phyloP scores from a whole-genome alignment of 1,140 invertebrate species.

The Fopius arisanus region DNA sequence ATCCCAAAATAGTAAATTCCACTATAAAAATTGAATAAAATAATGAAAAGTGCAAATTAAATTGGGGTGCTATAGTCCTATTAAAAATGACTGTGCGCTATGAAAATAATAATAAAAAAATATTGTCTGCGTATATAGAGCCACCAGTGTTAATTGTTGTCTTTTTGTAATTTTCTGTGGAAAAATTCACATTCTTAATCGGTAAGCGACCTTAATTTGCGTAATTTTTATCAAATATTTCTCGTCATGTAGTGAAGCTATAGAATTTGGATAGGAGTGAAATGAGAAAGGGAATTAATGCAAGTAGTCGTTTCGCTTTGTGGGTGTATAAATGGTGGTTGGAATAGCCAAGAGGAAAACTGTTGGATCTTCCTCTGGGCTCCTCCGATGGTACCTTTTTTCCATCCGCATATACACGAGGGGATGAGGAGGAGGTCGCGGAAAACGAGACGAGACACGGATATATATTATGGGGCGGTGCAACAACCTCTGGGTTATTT shows the following conservation, averaged over 20 bases:
- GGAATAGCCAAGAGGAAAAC: constrained; percentile 7
- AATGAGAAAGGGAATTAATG: constrained; percentile 24
- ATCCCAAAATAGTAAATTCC: no score
- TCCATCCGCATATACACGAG: not conserved
- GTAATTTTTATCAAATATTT: no score
- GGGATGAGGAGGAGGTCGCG: not conserved
- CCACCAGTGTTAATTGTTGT: no score
- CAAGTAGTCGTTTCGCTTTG: not conserved
- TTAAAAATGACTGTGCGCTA: no score
- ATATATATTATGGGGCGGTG: constrained; percentile 43
- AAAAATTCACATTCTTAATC: no score
- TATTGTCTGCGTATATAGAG: no score
- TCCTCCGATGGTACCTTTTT: not conserved
- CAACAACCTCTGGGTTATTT: constrained; percentile 60
- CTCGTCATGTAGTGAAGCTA: not conserved
- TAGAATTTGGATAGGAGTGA: not conserved
- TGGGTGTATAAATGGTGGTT: not conserved
- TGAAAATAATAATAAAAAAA: no score
- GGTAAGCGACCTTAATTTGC: no score
- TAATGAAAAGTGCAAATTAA: no score
- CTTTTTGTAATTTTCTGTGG: no score
- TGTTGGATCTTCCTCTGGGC: not conserved
- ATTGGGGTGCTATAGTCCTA: no score
- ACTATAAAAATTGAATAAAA: no score
- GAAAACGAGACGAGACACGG: constrained; percentile 4